phyloP scores from a whole-genome alignment of 2,888 invertebrate genomes.

The Rhagium mordax region DNA sequence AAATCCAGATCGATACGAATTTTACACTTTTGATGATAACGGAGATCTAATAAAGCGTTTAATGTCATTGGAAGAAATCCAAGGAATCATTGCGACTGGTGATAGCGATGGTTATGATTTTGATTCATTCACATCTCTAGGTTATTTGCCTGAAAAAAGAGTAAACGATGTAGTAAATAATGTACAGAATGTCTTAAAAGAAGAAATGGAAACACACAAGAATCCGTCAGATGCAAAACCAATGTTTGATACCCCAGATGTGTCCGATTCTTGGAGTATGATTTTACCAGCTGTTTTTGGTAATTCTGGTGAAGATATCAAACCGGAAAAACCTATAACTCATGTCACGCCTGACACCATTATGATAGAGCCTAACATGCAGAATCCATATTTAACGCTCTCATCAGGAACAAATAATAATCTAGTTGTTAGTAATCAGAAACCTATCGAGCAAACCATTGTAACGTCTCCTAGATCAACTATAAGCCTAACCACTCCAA shows the following conservation, averaged over 20 bases:
- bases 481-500: conserved; percentile 45
- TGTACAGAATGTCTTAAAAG: conserved; percentile 87
- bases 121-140: conserved; percentile 68
- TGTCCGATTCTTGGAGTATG: conserved; percentile 85
- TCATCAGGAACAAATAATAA: conserved; percentile 26
- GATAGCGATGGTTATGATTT: conserved; percentile 78
- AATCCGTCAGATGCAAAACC: conserved; percentile 68
- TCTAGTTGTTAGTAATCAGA: conserved; percentile 21
- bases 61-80: conserved; percentile 89
- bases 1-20: conserved; percentile 88
- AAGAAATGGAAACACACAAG: conserved; percentile 78
- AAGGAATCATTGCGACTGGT: conserved; percentile 88
- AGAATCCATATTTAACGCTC: neutral
- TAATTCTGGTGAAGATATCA: conserved; percentile 67
- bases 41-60: conserved; percentile 87
- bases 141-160: conserved; percentile 74
- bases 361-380: conserved; percentile 59
- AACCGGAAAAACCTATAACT: conserved; percentile 60
- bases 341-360: conserved; percentile 65
- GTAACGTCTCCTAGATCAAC: conserved; percentile 55
- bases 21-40: conserved; percentile 88
- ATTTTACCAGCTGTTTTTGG: conserved; percentile 87
- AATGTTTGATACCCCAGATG: conserved; percentile 80
- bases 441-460: conserved; percentile 21
- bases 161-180: conserved; percentile 87